These are phyloP conservation scores for Tetrax tetrax DNA, from an alignment of 2,113 vertebrate species.

Conservation along the genomic window DNA sequence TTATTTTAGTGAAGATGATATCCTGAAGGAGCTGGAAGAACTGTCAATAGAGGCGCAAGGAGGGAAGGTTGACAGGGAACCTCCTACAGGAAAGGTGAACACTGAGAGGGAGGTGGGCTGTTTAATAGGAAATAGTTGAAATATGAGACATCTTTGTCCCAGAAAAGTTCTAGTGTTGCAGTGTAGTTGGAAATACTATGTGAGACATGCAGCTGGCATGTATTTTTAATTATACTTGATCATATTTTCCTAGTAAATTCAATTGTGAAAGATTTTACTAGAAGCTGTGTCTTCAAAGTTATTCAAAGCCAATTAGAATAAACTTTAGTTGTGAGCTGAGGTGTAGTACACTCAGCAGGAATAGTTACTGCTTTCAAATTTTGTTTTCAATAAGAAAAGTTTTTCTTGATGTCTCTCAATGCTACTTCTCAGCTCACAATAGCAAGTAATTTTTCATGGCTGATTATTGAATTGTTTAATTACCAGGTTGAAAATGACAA, in stretches of 20 bases:
- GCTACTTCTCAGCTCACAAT: neutral
- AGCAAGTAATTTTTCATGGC: neutral
- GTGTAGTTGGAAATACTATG: neutral
- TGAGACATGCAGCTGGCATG: neutral
- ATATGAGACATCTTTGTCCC: neutral
- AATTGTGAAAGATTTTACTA: neutral
- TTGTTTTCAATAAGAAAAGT: neutral
- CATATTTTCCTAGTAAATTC: neutral
- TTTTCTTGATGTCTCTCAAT: neutral
- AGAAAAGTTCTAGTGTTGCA: neutral
- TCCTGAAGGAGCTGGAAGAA: conserved; percentile 95
- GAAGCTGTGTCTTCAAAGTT: neutral
- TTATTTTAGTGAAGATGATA: conserved; percentile 92
- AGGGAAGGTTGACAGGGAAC: conserved; percentile 80
- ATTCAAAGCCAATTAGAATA: neutral
- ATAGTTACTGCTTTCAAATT: neutral
- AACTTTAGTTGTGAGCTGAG: neutral
- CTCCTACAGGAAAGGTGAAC: conserved; percentile 76
- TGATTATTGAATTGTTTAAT: conserved; percentile 23
- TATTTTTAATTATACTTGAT: neutral
- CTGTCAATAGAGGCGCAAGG: conserved; percentile 87
- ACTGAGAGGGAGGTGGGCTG: neutral
- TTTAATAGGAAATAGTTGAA: neutral
- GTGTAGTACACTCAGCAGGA: neutral
- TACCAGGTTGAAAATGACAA: conserved; percentile 82